A percentile compares a stretch with the other conserved stretches of the same genome.
Evolutionary conservation across 2,888 invertebrate genomes (phyloP).

Genomic region (Harpalus rubripes): DNA sequence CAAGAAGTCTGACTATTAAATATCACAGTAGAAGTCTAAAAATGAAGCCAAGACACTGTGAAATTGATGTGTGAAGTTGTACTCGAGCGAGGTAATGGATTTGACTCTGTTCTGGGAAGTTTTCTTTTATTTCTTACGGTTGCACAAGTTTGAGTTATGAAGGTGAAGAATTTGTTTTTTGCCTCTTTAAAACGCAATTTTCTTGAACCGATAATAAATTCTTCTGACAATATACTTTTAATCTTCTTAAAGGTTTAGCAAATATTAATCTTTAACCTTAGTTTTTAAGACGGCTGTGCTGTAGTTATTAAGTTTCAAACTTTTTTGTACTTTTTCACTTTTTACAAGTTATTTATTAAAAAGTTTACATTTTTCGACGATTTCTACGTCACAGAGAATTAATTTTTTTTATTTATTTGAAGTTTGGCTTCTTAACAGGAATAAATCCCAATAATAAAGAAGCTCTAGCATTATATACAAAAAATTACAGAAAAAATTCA

Average conservation of each 20-base stretch:
- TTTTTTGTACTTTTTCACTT: too few species aligned
- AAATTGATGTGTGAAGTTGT: slow-evolving; percentile 51
- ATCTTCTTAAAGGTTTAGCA: slow-evolving; percentile 5
- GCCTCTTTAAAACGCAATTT: slow-evolving; percentile 19
- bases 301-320: too few species aligned
- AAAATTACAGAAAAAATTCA: too few species aligned
- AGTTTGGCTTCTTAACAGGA: too few species aligned
- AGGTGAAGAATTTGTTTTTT: slow-evolving; percentile 13
- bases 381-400: too few species aligned
- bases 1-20: slow-evolving; percentile 38
- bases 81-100: slow-evolving; percentile 24
- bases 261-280: background rate
- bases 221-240: background rate
- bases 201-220: slow-evolving; percentile 14
- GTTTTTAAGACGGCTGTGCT: background rate
- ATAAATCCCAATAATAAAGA: too few species aligned
- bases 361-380: too few species aligned
- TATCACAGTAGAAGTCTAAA: slow-evolving; percentile 25
- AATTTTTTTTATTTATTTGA: too few species aligned
- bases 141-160: background rate
- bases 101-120: slow-evolving; percentile 12
- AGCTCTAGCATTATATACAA: too few species aligned
- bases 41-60: slow-evolving; percentile 43
- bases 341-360: too few species aligned
- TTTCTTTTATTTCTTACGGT: slow-evolving; percentile 2